phyloP scores from a whole-genome alignment of 2,113 vertebrate species.

The Hippoglossus stenolepis region DNA sequence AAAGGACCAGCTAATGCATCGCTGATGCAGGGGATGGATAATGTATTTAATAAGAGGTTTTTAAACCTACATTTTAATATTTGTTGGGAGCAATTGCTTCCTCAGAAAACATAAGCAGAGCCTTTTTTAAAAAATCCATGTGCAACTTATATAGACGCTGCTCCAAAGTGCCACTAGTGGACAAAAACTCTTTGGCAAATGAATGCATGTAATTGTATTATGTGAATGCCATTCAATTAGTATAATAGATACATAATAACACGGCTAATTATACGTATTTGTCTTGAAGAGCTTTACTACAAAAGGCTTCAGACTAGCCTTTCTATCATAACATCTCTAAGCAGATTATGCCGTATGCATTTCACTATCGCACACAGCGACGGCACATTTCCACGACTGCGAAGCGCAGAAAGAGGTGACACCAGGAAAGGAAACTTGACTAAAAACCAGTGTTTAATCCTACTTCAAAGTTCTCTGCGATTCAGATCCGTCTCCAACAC shows the following conservation, averaged over 20 bases:
- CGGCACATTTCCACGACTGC: neutral
- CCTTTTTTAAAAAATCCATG: no score
- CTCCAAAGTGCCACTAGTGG: neutral
- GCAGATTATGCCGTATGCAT: neutral
- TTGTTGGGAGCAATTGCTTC: no score
- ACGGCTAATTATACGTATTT: no score
- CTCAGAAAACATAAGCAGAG: neutral
- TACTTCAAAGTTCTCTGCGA: constrained; percentile 8
- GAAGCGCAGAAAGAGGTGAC: neutral
- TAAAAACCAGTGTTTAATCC: constrained; percentile 5
- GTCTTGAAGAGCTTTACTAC: no score
- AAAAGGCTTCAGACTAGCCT: neutral
- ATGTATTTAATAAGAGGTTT: neutral
- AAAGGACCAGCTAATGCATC: neutral
- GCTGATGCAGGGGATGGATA: neutral
- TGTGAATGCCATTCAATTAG: no score
- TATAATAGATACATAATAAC: no score
- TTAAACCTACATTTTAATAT: neutral
- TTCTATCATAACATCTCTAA: neutral
- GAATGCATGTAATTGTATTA: no score
- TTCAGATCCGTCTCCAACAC: constrained; percentile 23
- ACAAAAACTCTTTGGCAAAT: neutral
- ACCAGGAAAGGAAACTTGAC: neutral
- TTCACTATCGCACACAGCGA: neutral
- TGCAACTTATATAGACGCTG: neutral